A percentile compares a stretch with the other conserved stretches of the same genome.
These are phyloP conservation scores for Syngnathus rostellatus DNA, from an alignment of 2,797 vertebrate species.

Conservation along the genomic window DNA sequence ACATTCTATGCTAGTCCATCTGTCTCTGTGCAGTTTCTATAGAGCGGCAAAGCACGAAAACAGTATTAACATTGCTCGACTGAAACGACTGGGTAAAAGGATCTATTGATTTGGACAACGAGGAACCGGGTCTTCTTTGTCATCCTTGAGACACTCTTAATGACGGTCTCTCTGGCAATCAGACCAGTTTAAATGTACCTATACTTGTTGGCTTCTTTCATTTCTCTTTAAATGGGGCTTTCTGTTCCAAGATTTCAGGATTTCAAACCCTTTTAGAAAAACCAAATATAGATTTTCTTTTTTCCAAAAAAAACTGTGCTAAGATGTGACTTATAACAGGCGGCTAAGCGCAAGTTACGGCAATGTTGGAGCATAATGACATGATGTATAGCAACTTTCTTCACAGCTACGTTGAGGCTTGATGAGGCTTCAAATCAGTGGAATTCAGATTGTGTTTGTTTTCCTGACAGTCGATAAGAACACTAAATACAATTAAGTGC, in stretches of 20 bases:
- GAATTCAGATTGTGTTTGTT: neutral
- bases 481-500: neutral
- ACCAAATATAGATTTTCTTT: neutral
- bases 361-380: neutral
- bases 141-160: neutral
- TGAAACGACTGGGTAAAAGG: neutral
- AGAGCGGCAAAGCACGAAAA: neutral
- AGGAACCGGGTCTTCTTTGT: slow-evolving; percentile 2
- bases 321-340: neutral
- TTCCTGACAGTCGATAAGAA: neutral
- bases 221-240: neutral
- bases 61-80: slow-evolving; percentile 1
- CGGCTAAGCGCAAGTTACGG: neutral
- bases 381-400: neutral
- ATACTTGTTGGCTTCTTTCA: neutral
- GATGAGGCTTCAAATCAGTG: neutral
- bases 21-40: slow-evolving; percentile 1
- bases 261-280: neutral
- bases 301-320: neutral
- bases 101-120: slow-evolving; percentile 3
- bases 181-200: neutral
- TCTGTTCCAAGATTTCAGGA: neutral
- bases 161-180: neutral
- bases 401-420: neutral
- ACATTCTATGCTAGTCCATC: neutral